Percentiles rank a stretch among this genome's conserved stretches.
These are phyloP conservation scores for Tragelaphus strepsiceros DNA, from an alignment of 2,113 vertebrate species.

Conservation along the genomic window DNA sequence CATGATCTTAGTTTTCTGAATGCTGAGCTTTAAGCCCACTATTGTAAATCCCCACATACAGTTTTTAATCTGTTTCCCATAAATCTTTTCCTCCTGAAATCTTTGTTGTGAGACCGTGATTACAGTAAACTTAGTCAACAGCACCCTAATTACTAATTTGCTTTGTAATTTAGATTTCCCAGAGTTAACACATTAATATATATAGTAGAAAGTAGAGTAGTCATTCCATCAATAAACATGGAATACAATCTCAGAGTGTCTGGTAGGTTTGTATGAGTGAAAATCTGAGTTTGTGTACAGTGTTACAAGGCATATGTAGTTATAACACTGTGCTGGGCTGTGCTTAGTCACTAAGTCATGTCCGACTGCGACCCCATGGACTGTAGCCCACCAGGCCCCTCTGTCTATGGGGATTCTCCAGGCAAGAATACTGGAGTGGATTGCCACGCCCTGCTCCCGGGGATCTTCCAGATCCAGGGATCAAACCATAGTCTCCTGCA, in stretches of 20 bases:
- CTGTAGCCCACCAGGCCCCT: not conserved
- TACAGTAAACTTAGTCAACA: not conserved
- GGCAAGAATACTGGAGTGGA: not conserved
- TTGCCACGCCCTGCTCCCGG: not conserved
- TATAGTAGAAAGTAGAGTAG: not conserved
- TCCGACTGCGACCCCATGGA: not conserved
- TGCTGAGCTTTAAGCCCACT: not conserved
- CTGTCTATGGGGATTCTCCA: not conserved
- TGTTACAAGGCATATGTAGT: not conserved
- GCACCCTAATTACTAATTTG: not conserved
- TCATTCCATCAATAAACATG: not conserved
- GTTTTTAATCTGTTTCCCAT: not conserved
- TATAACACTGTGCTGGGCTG: not conserved
- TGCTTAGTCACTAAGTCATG: not conserved
- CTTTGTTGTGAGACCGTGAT: not conserved
- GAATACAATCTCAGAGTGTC: not conserved
- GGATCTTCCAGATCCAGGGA: not conserved
- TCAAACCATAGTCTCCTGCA: not conserved
- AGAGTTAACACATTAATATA: not conserved
- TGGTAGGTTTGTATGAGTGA: not conserved
- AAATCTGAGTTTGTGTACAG: not conserved
- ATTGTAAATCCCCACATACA: not conserved
- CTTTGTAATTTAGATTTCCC: conserved; percentile 43
- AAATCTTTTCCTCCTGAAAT: not conserved
- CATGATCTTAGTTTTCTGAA: not conserved